Evolutionary conservation across 2,113 vertebrate species (phyloP), one percentile per base, ranked within the genome.

Genomic region (Martes martes): DNA sequence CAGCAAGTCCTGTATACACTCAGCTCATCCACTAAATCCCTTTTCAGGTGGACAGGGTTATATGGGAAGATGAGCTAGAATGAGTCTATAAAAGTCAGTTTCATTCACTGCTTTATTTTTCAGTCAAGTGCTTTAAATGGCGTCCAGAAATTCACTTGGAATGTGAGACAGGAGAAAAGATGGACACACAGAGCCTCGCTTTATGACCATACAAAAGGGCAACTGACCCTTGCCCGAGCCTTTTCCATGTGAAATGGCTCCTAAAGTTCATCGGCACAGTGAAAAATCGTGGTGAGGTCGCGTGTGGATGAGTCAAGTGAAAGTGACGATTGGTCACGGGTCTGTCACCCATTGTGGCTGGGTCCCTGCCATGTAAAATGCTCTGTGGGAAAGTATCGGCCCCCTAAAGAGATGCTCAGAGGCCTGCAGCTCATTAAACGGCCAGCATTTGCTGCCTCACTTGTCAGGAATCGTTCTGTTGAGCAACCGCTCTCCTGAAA

Each of bases 51-150:
- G 99, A 98, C 98, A 99, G 99, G 98, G 99, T 99, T 99, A 99
- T 99, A 99, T 99, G 99, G 99, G 99, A 99, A 99, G 99, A 99
- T 99, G 99, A 99, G 99, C 99, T 99, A 98, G 98, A 99, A 99
- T 99, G 99, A 99, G 99, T 99, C 99, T 99, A 99, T 99, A 99
- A 99, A 99, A 99, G 99, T 99, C 99, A 99, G 98, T 99, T 99
- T 99, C 98, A 99, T 99, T 99, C 99, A 99, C 99, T 99, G 99
- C 99, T 99, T 99, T 99, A 99, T 99, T 99, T 99, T 99, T 99
- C 99, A 99, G 99, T 99, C 99, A 99, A 99, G 99, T 98, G 99
- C 99, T 99, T 99, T 99, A 99, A 99, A 99, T 98, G 97, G 97
- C 98, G 98, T 98, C 98, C 98, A 98, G 98, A 99, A 99, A 98